These are phyloP conservation scores for Emydura subglobosa DNA, from an alignment of 2,113 vertebrate species.

Conservation along the genomic window DNA sequence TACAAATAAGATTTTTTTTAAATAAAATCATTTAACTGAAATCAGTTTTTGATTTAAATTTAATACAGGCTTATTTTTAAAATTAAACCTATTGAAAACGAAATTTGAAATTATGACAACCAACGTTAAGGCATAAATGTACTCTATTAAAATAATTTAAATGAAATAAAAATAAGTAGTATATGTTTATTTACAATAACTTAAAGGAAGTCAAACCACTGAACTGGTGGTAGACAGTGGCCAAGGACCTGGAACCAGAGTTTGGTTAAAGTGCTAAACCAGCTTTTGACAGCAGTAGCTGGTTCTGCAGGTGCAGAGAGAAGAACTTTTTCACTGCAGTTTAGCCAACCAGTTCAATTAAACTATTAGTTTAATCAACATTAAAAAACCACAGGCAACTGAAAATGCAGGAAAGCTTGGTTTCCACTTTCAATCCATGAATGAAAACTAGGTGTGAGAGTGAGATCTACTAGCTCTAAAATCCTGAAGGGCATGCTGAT, in stretches of 20 bases:
- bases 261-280: neutral
- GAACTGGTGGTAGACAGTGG: neutral
- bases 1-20: neutral
- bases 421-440: neutral
- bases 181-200: neutral
- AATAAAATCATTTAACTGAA: neutral
- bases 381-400: neutral
- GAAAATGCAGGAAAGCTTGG: neutral
- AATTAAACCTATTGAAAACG: neutral
- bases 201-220: neutral
- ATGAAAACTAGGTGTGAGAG: neutral
- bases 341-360: neutral
- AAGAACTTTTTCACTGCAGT: neutral
- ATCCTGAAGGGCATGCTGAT: neutral
- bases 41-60: neutral
- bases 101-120: neutral
- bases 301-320: neutral
- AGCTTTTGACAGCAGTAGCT: neutral
- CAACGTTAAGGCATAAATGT: neutral
- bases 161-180: neutral
- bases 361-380: neutral
- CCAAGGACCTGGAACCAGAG: neutral
- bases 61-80: neutral
- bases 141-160: neutral
- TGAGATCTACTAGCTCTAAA: neutral